Conservation (phyloP, 2,888 invertebrate species). For the Pristionchus arcanus region DNA sequence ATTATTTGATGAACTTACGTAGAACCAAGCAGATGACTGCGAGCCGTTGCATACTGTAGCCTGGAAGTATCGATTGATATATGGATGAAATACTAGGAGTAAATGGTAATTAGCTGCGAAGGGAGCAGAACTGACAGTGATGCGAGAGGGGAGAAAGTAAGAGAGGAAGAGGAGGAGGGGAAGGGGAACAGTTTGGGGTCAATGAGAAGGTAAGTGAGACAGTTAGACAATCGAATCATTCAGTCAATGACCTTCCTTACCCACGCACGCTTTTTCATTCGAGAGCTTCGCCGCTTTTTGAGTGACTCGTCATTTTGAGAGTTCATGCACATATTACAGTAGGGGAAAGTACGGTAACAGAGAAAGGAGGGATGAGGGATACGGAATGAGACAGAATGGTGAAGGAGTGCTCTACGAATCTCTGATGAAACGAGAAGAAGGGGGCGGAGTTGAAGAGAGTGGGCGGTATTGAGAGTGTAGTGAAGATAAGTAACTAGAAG, state of each 20-base stretch:
- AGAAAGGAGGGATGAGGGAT: background rate
- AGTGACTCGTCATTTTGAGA: conserved; percentile 24
- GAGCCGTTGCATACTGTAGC: conserved; percentile 10
- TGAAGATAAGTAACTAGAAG: background rate
- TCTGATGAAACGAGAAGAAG: conserved; percentile 1
- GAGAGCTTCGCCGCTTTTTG: conserved; percentile 5
- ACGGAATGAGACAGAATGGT: background rate
- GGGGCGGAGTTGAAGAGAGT: background rate
- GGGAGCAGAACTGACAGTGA: conserved; percentile 39
- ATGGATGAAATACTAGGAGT: background rate
- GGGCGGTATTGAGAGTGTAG: conserved; percentile 17
- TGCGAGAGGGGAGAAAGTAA: background rate
- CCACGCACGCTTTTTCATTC: conserved; percentile 45
- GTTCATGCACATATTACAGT: background rate
- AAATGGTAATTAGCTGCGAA: conserved; percentile 21
- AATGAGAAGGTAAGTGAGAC: conserved; percentile 30
- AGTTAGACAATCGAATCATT: conserved; percentile 16
- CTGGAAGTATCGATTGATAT: conserved; percentile 42
- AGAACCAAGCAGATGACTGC: conserved; percentile 25
- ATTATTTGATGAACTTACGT: background rate
- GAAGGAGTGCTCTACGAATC: background rate
- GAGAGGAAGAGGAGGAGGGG: background rate
- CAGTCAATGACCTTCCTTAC: background rate
- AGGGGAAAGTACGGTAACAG: background rate
- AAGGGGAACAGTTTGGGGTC: conserved; percentile 29